Base-by-base conservation (phyloP, 1,140 invertebrate species). In the Mylabris phalerata region DNA sequence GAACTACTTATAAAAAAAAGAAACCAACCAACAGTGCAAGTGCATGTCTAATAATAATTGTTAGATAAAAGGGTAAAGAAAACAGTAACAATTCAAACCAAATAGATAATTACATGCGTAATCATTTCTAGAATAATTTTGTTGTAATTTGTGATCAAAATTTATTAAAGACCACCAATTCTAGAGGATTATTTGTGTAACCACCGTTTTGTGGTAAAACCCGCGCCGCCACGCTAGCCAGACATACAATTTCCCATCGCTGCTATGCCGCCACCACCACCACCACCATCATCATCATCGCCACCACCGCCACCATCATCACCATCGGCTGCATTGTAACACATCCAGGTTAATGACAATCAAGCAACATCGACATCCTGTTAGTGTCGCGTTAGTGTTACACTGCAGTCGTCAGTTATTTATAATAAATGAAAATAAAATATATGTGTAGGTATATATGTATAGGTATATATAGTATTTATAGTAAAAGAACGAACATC, bases 381-480 rank as follows among this genome's bases (percentile, higher is more conserved):
- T 67, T 67, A 68, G 64, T 66, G 62, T 64, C 62, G 60, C 64
- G 65, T 71, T 72, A 73, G 69, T 72, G 72, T 73, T 73, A 72
- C 71, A 71, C 69, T 72, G 72, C 72, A 73, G 72, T 73, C 65
- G 71, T 71, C 67, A 71, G 71, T 71, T 71, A 71, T 64, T 67
- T 59, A 66, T 64, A 64, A 71, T n/a, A 42, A 42, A 42, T 9
- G 11, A 42, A n/a, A 42, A 19, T 19, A 19, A 19, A 19, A 19
- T 19, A 19, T 19, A 19, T 19, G 19, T 19, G 19, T 19, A 19
- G 19, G 1, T n/a, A 10, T n/a, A 42, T n/a, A 42, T 42, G 9
- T 42, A 42, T 42, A 42, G 41, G 41, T 42, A 42, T n/a, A 32
- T 32, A 32, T 32, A 32, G 32, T 32, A 32, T 19, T 40, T 7